These are phyloP conservation scores for Ptychobarbus kaznakovi DNA, from an alignment of 2,797 vertebrate genomes.

Conservation along the genomic window DNA sequence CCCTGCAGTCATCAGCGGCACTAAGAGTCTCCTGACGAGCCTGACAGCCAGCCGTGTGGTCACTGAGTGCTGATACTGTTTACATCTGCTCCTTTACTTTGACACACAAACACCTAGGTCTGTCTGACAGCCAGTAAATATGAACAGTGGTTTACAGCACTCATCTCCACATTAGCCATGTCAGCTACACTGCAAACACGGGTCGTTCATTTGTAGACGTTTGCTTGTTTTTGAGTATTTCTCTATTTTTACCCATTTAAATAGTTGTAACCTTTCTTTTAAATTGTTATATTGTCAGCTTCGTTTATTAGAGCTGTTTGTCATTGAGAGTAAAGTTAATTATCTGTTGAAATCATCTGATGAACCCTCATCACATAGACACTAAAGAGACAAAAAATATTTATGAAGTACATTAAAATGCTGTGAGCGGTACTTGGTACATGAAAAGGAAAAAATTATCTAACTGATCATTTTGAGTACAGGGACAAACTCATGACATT, in stretches of 20 bases:
- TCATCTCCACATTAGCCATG: background rate
- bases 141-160: background rate
- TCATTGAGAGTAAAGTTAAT: background rate
- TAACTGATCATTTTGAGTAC: background rate
- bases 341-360: background rate
- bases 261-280: background rate
- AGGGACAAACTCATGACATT: background rate
- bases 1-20: conserved; percentile 24
- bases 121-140: conserved; percentile 17
- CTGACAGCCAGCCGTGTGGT: conserved; percentile 52
- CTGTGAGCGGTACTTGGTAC: background rate
- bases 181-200: background rate
- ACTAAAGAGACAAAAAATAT: background rate
- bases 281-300: background rate
- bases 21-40: conserved; percentile 10
- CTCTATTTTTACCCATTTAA: background rate
- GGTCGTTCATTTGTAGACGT: background rate
- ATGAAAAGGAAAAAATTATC: background rate
- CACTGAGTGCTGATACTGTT: conserved; percentile 37
- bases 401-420: background rate
- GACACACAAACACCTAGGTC: conserved; percentile 32
- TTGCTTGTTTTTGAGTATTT: background rate
- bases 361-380: background rate
- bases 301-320: background rate
- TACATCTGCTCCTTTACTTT: conserved; percentile 38